phyloP scores from a whole-genome alignment of 2,888 invertebrate genomes.

The Flexamia atlantica region DNA sequence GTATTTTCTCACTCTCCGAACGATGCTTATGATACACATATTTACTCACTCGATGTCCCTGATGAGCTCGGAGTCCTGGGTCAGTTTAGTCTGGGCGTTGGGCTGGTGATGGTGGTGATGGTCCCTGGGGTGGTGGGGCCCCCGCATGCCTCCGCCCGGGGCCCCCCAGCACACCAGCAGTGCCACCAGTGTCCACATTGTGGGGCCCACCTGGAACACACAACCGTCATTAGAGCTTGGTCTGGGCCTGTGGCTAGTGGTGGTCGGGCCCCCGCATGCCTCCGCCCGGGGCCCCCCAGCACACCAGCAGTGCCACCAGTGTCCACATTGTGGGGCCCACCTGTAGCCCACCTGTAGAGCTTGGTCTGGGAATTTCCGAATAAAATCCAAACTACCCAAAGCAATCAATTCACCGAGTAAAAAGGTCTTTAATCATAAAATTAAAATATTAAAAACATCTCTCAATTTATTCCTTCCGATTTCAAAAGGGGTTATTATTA shows the following conservation, averaged over 20 bases:
- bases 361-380: too few species aligned
- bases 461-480: too few species aligned
- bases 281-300: constrained; percentile 21
- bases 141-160: constrained; percentile 71
- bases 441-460: too few species aligned
- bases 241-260: constrained; percentile 70
- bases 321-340: too few species aligned
- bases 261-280: constrained; percentile 80
- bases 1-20: too few species aligned
- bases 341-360: too few species aligned
- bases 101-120: constrained; percentile 72
- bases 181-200: background rate
- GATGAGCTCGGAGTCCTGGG: constrained; percentile 83
- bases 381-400: too few species aligned
- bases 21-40: too few species aligned
- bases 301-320: background rate
- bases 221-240: too few species aligned
- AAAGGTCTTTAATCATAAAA: background rate
- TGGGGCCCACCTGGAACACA: background rate
- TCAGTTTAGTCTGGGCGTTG: constrained; percentile 78
- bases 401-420: too few species aligned
- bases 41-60: constrained; percentile 87
- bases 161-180: constrained; percentile 24
- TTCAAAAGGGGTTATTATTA: background rate
- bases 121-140: constrained; percentile 82